These are phyloP conservation scores for Bathynomus jamesi DNA, from an alignment of 1,140 invertebrate genomes.

Conservation along the genomic window DNA sequence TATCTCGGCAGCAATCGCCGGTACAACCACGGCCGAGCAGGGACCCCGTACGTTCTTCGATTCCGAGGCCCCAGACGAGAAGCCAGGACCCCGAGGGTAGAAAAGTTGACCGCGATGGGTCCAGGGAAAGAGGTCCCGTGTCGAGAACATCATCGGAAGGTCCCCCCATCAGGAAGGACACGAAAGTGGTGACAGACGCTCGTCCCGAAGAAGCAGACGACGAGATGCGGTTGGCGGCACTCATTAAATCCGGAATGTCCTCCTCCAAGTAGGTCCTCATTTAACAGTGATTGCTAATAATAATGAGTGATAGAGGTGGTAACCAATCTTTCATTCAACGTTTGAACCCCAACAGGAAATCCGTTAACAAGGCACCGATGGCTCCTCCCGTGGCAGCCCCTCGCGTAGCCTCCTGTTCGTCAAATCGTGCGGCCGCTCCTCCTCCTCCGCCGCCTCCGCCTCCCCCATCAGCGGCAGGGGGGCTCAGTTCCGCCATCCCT, in stretches of 20 bases:
- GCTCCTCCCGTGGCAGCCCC: neutral
- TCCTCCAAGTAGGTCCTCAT: neutral
- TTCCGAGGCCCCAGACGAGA: neutral
- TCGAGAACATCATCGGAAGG: neutral
- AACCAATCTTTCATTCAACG: no score
- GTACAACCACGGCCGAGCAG: neutral
- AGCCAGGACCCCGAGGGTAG: neutral
- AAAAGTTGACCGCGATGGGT: no score
- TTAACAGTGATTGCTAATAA: no score
- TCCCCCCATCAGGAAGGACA: conserved; percentile 5
- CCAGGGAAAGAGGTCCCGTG: no score
- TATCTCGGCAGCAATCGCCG: conserved; percentile 1
- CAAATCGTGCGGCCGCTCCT: conserved; percentile 4
- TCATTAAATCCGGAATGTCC: neutral
- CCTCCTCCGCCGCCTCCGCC: conserved; percentile 6
- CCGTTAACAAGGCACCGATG: neutral
- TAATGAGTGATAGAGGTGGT: no score
- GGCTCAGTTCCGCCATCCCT: conserved; percentile 9
- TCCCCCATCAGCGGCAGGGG: conserved; percentile 6
- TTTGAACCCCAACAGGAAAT: no score
- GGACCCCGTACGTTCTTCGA: conserved; percentile 7
- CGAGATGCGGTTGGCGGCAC: neutral
- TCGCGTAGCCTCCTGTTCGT: conserved; percentile 3
- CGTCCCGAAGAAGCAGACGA: neutral
- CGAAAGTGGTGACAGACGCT: conserved; percentile 18